These are phyloP conservation scores for Chaetops frenatus DNA, from an alignment of 2,113 vertebrate species.

Conservation along the genomic window DNA sequence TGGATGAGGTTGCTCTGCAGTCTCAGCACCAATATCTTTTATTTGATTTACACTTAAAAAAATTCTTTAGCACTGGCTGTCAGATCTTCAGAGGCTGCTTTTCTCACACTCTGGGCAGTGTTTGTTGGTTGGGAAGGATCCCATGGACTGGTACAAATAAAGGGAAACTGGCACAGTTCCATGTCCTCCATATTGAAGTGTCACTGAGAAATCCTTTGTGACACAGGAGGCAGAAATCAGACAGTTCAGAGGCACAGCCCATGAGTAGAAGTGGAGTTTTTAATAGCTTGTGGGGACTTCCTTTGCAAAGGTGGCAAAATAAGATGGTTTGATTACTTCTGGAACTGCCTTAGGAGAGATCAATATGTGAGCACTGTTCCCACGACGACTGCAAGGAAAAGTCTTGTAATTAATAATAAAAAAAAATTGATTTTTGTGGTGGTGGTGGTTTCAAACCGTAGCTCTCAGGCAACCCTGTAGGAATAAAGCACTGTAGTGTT, in stretches of 20 bases:
- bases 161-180: background rate
- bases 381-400: background rate
- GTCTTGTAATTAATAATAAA: background rate
- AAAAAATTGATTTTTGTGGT: background rate
- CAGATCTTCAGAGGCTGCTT: background rate
- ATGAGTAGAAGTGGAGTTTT: background rate
- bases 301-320: background rate
- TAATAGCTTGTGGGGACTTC: background rate
- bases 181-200: background rate
- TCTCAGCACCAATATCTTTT: background rate
- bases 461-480: background rate
- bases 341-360: background rate
- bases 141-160: background rate
- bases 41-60: background rate
- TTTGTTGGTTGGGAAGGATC: background rate
- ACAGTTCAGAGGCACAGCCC: background rate
- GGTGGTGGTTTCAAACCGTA: background rate
- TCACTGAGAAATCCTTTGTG: background rate
- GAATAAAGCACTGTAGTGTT: background rate
- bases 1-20: background rate
- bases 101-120: background rate
- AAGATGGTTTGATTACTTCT: background rate
- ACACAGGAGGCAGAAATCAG: background rate
- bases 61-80: background rate
- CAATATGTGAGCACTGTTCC: background rate